Evolutionary conservation across 2,888 invertebrate species (phyloP).

Genomic region (Diaphora mendica): DNA sequence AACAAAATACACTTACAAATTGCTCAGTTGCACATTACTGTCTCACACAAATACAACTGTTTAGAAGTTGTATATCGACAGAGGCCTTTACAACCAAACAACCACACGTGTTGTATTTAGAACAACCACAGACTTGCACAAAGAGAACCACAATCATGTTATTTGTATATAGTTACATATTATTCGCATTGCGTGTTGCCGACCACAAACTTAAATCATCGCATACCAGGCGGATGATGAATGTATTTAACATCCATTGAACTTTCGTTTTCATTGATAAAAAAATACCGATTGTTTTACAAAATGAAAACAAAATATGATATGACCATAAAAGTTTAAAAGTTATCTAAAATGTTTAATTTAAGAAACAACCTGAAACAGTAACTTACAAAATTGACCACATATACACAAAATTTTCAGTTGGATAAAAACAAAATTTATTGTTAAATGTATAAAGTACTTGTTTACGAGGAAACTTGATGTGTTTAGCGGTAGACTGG

Average conservation of each 20-base stretch:
- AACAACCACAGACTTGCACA: slow-evolving; percentile 11
- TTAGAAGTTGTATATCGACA: neutral
- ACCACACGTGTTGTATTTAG: slow-evolving; percentile 6
- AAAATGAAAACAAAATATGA: too few relatives aligned
- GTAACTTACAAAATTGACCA: too few relatives aligned
- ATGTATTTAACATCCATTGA: neutral
- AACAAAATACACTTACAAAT: slow-evolving; percentile 13
- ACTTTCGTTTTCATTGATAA: neutral
- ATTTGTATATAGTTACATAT: slow-evolving; percentile 5
- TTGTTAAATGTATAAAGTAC: too few relatives aligned
- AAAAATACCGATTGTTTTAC: too few relatives aligned
- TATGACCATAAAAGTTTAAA: too few relatives aligned
- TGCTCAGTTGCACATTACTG: slow-evolving; percentile 15
- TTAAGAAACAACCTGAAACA: too few relatives aligned
- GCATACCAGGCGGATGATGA: slow-evolving; percentile 11
- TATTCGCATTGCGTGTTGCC: slow-evolving; percentile 5
- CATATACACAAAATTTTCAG: too few relatives aligned
- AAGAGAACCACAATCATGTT: slow-evolving; percentile 5
- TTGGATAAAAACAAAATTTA: too few relatives aligned
- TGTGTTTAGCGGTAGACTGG: neutral
- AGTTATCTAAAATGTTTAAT: too few relatives aligned
- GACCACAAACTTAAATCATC: slow-evolving; percentile 13
- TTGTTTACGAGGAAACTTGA: too few relatives aligned
- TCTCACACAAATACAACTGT: slow-evolving; percentile 15
- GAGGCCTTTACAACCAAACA: neutral